phyloP scores from a whole-genome alignment of 2,797 vertebrate species.

The Syndactyla subalaris region DNA sequence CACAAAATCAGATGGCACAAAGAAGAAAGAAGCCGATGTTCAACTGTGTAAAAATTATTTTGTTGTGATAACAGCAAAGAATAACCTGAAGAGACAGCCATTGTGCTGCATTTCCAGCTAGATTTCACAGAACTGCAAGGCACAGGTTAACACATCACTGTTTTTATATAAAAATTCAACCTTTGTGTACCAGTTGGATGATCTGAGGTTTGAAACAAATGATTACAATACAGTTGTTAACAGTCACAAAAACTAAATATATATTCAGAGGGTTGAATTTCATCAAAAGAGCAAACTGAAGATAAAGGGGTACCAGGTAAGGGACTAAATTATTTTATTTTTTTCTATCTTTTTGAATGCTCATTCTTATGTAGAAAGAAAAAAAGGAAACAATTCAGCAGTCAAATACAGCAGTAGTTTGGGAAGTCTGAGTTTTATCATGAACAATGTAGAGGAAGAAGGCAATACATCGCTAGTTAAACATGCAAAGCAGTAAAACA shows the following conservation, averaged over 20 bases:
- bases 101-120: not conserved
- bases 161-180: not conserved
- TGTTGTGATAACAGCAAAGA: not conserved
- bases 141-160: not conserved
- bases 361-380: not conserved
- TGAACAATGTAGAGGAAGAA: not conserved
- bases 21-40: not conserved
- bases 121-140: not conserved
- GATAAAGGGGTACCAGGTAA: not conserved
- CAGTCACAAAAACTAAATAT: not conserved
- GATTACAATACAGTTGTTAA: not conserved
- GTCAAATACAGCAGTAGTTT: not conserved
- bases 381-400: not conserved
- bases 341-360: not conserved
- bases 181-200: not conserved
- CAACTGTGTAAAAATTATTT: not conserved
- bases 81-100: not conserved
- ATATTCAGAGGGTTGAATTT: not conserved
- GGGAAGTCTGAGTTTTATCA: not conserved
- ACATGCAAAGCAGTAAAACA: not conserved
- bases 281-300: not conserved
- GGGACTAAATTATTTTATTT: not conserved
- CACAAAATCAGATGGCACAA: not conserved
- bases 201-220: not conserved
- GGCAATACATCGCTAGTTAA: not conserved